Base-by-base conservation (phyloP, 2,888 invertebrate species). In the Pterostichus niger region DNA sequence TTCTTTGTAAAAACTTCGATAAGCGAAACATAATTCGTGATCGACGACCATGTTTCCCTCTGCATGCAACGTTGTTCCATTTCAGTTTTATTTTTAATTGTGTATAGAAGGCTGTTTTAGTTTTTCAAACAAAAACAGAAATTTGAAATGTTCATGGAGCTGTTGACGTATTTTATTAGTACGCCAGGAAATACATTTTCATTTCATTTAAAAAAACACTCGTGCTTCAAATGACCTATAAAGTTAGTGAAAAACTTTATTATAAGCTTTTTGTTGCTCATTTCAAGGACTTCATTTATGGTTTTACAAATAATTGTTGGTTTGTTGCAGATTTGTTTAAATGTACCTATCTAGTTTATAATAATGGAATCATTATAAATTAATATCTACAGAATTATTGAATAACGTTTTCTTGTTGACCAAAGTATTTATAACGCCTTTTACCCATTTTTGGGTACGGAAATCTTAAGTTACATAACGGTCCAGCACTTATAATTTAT, bases 111-210 rank as follows among this genome's bases (percentile, higher is more conserved):
- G 33, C 13, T 64, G 35, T 24, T 33, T 31, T 5, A 11, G 24
- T 40, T 64, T 64, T 64, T 33, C 13, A n/a, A 13, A 11, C 40
- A 71, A 71, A 71, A 71, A 71, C 68, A 71, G 68, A 71, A 71
- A 71, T 71, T 71, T 71, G 46, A 71, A 71, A 71, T 71, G 68
- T 71, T 52, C 49, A 75, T 75, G 52, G 31, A 75, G 52, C 75
- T 75, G 75, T 75, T 75, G 75, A 75, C 75, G 52, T 75, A 75
- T 49, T 75, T 75, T 75, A 75, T 75, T 75, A 75, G 13, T 52
- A 13, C 15, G 52, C 7, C 24, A 49, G 75, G 52, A 75, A 52
- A n/a, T 75, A 49, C 52, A 52, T 52, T 75, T 73, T 75, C 75
- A 75, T 75, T 75, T 75, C 6, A 49, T 9, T 24, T 33, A 75